Evolutionary conservation across 2,113 vertebrate species (phyloP).

Genomic region (Clarias macrocephalus): DNA sequence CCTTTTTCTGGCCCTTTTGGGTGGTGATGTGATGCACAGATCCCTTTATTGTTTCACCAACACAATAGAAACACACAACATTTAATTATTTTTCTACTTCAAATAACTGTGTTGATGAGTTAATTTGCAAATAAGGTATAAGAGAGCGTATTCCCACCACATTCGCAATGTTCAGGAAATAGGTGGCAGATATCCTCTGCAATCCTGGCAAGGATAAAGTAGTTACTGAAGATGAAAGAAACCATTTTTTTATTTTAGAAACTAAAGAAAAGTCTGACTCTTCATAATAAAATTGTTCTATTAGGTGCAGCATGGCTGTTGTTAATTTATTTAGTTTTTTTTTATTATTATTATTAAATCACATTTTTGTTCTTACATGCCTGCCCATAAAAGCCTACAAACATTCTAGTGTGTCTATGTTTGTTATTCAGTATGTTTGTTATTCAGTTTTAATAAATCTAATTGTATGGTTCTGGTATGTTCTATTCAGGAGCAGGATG

Average conservation of each 20-base stretch:
- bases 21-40: too few species aligned
- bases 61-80: neutral
- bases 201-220: neutral
- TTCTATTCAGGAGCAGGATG: constrained; percentile 73
- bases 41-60: neutral
- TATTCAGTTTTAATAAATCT: neutral
- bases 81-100: neutral
- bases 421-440: neutral
- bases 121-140: neutral
- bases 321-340: neutral
- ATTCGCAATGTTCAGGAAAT: neutral
- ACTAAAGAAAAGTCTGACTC: neutral
- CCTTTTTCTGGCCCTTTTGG: neutral
- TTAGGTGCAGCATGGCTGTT: neutral
- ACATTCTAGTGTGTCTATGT: neutral
- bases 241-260: neutral
- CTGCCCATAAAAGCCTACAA: neutral
- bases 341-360: neutral
- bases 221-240: neutral
- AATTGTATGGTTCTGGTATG: neutral
- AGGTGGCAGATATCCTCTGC: neutral
- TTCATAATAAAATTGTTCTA: neutral
- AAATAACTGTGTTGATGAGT: neutral
- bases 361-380: neutral
- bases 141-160: neutral